Evolutionary conservation across 2,113 vertebrate species (phyloP).

Genomic region (Actinemys pallida): DNA sequence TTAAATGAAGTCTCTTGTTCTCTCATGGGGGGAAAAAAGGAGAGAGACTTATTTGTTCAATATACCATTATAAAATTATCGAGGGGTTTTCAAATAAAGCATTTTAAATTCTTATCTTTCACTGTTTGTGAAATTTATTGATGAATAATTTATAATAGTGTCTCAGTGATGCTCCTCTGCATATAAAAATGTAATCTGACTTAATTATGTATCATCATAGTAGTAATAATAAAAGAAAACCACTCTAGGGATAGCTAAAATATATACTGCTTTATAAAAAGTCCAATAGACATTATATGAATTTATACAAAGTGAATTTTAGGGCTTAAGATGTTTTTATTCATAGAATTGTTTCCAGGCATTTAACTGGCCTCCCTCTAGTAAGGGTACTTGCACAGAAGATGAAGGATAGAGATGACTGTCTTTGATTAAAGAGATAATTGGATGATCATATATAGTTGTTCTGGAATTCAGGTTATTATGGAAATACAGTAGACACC

Average conservation of each 20-base stretch:
- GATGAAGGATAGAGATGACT: not conserved
- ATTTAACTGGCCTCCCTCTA: conserved; percentile 37
- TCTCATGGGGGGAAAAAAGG: conserved; percentile 56
- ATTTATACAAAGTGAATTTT: conserved; percentile 56
- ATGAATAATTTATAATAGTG: conserved; percentile 81
- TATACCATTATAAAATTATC: conserved; percentile 76
- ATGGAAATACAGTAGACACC: conserved; percentile 66
- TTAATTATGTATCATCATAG: conserved; percentile 78
- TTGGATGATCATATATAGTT: conserved; percentile 50
- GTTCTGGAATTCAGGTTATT: conserved; percentile 53
- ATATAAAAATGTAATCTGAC: conserved; percentile 78
- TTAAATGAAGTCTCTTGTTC: conserved; percentile 78
- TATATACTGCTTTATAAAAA: conserved; percentile 73
- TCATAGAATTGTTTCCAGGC: conserved; percentile 30
- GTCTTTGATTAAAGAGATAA: conserved; percentile 53
- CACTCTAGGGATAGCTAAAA: conserved; percentile 59
- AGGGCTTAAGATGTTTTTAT: conserved; percentile 39
- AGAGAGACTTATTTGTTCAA: conserved; percentile 75
- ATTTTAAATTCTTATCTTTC: conserved; percentile 71
- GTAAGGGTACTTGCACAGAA: not conserved
- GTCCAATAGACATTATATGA: conserved; percentile 71
- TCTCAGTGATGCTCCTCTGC: conserved; percentile 66
- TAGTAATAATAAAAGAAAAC: conserved; percentile 76
- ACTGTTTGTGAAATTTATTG: conserved; percentile 62
- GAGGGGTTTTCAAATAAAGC: conserved; percentile 66